phyloP scores from a whole-genome alignment of 1,140 invertebrate genomes.

The Wasmannia auropunctata region DNA sequence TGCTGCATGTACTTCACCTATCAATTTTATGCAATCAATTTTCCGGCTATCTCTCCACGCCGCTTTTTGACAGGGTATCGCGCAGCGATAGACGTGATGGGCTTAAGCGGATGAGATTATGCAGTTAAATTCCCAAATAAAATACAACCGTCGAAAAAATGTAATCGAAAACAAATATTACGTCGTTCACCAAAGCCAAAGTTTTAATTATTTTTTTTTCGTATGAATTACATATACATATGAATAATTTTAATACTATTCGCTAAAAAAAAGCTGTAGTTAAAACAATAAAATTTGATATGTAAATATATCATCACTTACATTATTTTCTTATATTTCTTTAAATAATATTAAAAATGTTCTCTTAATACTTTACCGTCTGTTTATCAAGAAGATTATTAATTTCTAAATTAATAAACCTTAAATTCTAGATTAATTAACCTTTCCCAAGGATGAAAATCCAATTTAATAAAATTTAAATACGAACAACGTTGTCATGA shows the following conservation, averaged over 20 bases:
- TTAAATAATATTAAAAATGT: not conserved
- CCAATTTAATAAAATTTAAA: not conserved
- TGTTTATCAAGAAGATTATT: not conserved
- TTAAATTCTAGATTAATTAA: no score
- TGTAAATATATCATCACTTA: not conserved
- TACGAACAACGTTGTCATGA: not conserved
- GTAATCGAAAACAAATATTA: not conserved
- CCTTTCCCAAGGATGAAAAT: not conserved
- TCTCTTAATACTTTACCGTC: not conserved
- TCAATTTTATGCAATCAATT: slow-evolving; percentile 60
- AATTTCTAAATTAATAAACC: not conserved
- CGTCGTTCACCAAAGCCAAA: not conserved
- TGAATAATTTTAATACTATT: not conserved
- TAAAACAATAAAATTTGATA: not conserved
- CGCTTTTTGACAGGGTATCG: slow-evolving; percentile 3
- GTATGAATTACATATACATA: not conserved
- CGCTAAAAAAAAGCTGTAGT: not conserved
- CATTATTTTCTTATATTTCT: not conserved
- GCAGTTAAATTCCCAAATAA: not conserved
- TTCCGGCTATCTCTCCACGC: not conserved
- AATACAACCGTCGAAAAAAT: not conserved
- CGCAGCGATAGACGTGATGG: not conserved
- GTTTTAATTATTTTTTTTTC: not conserved
- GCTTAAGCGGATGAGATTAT: not conserved
- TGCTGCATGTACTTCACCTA: not conserved